Conservation (phyloP, 1,140 invertebrate genomes). For the Armadillidium nasatum region DNA sequence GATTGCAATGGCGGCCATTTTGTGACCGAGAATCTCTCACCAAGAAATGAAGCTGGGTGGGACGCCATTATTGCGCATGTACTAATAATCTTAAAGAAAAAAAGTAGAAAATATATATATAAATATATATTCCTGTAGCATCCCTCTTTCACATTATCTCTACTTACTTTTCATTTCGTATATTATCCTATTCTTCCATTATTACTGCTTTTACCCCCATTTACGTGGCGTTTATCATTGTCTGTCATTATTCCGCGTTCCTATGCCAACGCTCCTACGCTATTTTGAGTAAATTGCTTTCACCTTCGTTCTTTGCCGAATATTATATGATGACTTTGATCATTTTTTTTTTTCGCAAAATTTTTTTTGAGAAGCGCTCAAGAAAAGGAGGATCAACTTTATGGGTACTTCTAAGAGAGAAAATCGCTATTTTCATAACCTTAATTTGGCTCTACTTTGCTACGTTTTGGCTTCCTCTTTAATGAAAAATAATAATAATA, state of each 20-base stretch:
- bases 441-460: constrained; percentile 3
- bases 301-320: neutral
- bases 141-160: neutral
- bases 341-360: neutral
- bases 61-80: neutral
- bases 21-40: neutral
- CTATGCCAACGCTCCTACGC: neutral
- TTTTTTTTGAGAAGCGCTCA: neutral
- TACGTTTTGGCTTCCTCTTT: neutral
- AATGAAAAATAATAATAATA: too few species aligned
- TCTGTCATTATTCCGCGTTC: neutral
- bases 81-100: neutral
- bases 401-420: neutral
- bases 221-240: neutral
- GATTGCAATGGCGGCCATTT: neutral
- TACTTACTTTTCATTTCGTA: neutral
- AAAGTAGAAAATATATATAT: too few species aligned
- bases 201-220: neutral
- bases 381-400: neutral
- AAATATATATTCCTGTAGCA: too few species aligned
- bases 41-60: neutral
- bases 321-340: neutral
- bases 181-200: neutral
- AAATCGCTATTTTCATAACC: neutral
- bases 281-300: neutral